phyloP scores from a whole-genome alignment of 2,797 vertebrate species.

The Aulostomus chinensis region DNA sequence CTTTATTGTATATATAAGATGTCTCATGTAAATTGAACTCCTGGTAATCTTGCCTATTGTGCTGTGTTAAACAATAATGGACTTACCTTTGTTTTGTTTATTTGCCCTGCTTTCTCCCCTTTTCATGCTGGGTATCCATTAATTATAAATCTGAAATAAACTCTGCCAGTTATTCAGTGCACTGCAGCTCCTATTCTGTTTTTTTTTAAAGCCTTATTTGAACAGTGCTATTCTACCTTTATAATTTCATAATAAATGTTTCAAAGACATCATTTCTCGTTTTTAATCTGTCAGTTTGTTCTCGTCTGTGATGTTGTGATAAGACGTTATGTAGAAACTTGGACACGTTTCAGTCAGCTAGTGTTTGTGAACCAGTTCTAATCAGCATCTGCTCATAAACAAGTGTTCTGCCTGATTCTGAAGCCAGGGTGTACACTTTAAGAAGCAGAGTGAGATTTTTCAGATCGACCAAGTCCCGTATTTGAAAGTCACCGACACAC shows the following conservation, averaged over 20 bases:
- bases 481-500: constrained; percentile 32
- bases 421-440: constrained; percentile 40
- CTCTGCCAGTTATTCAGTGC: constrained; percentile 66
- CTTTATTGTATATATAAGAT: constrained; percentile 83
- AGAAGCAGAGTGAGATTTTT: constrained; percentile 43
- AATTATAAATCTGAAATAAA: constrained; percentile 74
- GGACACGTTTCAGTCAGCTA: constrained; percentile 35
- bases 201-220: constrained; percentile 68
- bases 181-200: constrained; percentile 70
- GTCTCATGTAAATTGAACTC: constrained; percentile 84
- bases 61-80: constrained; percentile 83
- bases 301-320: constrained; percentile 47
- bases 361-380: constrained; percentile 29
- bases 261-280: constrained; percentile 76
- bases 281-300: constrained; percentile 68
- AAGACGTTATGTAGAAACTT: constrained; percentile 31
- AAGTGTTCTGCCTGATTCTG: constrained; percentile 35
- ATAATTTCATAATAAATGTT: constrained; percentile 89
- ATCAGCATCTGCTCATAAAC: constrained; percentile 36
- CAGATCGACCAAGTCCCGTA: constrained; percentile 32
- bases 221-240: constrained; percentile 81
- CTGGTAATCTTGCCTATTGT: constrained; percentile 87
- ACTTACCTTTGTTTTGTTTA: constrained; percentile 63
- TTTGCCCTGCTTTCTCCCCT: constrained; percentile 48
- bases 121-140: constrained; percentile 64